These are phyloP conservation scores for Azorinus chamasolen DNA, from an alignment of 2,888 invertebrate genomes.

Conservation along the genomic window DNA sequence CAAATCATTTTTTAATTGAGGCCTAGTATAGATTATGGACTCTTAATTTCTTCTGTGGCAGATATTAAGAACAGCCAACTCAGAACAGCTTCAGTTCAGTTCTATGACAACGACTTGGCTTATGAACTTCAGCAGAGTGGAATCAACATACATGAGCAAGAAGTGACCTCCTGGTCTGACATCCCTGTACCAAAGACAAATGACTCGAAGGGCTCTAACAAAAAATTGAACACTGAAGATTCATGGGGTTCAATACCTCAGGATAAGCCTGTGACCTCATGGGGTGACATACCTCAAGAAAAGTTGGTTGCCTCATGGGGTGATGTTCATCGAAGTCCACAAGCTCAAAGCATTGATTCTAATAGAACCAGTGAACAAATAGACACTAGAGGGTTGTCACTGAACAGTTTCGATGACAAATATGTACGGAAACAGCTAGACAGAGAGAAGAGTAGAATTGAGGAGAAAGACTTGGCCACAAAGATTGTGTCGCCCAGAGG, in stretches of 20 bases:
- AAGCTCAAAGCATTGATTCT: background rate
- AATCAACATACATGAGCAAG: background rate
- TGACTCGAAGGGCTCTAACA: background rate
- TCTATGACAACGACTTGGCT: slow-evolving; percentile 62
- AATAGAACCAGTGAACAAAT: slow-evolving; percentile 8
- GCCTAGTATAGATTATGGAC: no score
- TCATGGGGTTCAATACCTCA: background rate
- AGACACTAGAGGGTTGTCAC: slow-evolving; percentile 11
- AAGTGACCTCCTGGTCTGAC: slow-evolving; percentile 36
- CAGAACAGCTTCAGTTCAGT: slow-evolving; percentile 4
- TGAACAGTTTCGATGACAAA: slow-evolving; percentile 57
- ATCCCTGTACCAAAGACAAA: slow-evolving; percentile 20
- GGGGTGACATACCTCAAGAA: slow-evolving; percentile 42
- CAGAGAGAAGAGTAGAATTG: slow-evolving; percentile 58
- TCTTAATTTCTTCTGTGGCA: no score
- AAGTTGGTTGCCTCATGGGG: slow-evolving; percentile 16
- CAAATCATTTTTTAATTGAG: no score
- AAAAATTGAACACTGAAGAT: no score
- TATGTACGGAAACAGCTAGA: slow-evolving; percentile 54
- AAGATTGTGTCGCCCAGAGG: slow-evolving; percentile 68
- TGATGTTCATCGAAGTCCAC: slow-evolving; percentile 13
- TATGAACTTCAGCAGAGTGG: slow-evolving; percentile 52
- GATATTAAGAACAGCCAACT: background rate
- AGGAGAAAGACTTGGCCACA: slow-evolving; percentile 65
- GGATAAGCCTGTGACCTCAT: slow-evolving; percentile 30